Evolutionary conservation across 2,888 invertebrate genomes (phyloP).

Genomic region (Copidosoma aretas): DNA sequence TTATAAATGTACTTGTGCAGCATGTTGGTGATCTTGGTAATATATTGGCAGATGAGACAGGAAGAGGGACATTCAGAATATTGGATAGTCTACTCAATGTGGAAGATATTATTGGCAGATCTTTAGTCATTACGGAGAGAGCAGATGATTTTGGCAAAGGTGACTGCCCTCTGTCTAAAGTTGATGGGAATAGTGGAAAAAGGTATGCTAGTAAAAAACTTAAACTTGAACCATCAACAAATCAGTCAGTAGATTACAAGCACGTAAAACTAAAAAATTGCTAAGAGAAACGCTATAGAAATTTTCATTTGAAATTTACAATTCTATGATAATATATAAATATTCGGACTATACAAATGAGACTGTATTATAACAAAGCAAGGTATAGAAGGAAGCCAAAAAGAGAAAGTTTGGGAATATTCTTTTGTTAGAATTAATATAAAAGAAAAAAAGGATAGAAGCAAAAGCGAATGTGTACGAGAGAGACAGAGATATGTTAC

Average conservation of each 20-base stretch:
- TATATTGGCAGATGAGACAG: constrained; percentile 68
- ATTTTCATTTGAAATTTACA: too few relatives aligned
- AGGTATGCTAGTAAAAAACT: constrained; percentile 67
- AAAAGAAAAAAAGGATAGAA: background rate
- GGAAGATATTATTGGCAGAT: constrained; percentile 78
- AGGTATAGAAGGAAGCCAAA: too few relatives aligned
- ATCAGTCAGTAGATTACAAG: too few relatives aligned
- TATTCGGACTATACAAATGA: too few relatives aligned
- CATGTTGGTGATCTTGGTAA: constrained; percentile 74
- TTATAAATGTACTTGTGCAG: constrained; percentile 46
- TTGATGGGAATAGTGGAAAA: constrained; percentile 71
- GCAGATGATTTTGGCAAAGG: constrained; percentile 71
- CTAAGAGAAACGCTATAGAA: too few relatives aligned
- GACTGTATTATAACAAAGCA: too few relatives aligned
- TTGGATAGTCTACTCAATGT: constrained; percentile 71
- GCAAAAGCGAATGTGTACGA: background rate
- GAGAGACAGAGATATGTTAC: background rate
- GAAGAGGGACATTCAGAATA: constrained; percentile 72
- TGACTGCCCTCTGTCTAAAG: constrained; percentile 62
- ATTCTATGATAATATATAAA: too few relatives aligned
- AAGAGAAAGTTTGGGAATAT: too few relatives aligned
- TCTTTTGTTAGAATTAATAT: background rate
- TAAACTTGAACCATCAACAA: too few relatives aligned
- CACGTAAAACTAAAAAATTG: too few relatives aligned
- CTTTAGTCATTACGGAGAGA: constrained; percentile 74